A percentile compares a stretch with the other conserved stretches of the same genome.
Evolutionary conservation across 2,797 vertebrate species (phyloP).

Genomic region (Enteromius fasciolatus): DNA sequence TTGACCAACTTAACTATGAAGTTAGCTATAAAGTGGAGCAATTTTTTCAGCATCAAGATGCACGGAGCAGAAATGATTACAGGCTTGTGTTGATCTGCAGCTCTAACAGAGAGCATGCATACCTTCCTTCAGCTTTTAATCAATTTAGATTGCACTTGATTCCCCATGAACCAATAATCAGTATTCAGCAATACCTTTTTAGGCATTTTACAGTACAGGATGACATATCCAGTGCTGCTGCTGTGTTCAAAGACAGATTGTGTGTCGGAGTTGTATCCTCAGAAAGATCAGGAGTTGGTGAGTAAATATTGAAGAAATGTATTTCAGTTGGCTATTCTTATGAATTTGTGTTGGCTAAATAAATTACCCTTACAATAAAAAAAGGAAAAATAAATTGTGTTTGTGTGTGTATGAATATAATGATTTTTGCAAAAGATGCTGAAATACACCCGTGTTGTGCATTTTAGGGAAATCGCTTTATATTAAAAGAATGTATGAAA

Average conservation of each 20-base stretch:
- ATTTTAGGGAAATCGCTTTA: slow-evolving; percentile 92
- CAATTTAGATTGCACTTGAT: slow-evolving; percentile 85
- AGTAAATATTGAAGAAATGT: slow-evolving; percentile 57
- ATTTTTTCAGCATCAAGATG: slow-evolving; percentile 82
- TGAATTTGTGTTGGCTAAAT: neutral
- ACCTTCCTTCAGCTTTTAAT: slow-evolving; percentile 92
- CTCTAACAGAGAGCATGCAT: slow-evolving; percentile 86
- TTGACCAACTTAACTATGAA: slow-evolving; percentile 89
- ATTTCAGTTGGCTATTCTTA: neutral
- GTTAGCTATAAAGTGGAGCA: slow-evolving; percentile 84
- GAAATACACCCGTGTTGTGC: neutral
- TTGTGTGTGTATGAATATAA: neutral
- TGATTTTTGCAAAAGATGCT: neutral
- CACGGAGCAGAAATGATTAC: slow-evolving; percentile 69
- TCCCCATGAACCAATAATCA: slow-evolving; percentile 75
- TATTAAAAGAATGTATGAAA: slow-evolving; percentile 82
- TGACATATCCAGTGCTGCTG: slow-evolving; percentile 75
- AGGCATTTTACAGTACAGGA: slow-evolving; percentile 79
- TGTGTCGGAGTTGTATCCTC: slow-evolving; percentile 89
- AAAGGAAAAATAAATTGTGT: neutral
- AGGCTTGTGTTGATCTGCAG: slow-evolving; percentile 87
- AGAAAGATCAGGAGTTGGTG: slow-evolving; percentile 89
- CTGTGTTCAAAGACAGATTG: slow-evolving; percentile 81
- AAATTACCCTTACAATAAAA: neutral
- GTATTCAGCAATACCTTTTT: slow-evolving; percentile 83